Evolutionary conservation across 2,888 invertebrate species (phyloP), one percentile per base, ranked within the genome.

Genomic region (Meliscaeva auricollis): DNA sequence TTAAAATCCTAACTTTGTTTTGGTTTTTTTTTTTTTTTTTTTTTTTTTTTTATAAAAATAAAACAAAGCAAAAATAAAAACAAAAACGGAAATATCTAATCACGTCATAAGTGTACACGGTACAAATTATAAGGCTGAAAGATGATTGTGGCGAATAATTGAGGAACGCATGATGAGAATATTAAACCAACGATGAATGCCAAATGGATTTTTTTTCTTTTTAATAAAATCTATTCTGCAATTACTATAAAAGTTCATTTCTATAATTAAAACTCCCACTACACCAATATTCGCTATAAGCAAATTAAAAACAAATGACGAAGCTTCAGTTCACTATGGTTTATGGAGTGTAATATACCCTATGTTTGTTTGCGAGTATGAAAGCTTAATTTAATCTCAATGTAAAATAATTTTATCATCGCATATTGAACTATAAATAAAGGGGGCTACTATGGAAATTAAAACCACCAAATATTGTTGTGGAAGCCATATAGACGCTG

Each of bases 191-290:
- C n/a, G 52, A 35, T 20, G 41, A 41, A 15, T 38, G 52, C 38
- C 50, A 73, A 56, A 32, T 41, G 6, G 6, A 48, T 48, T 64
- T 44, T 60, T 20, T 20, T 46, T 9, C 2, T 2, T 9, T 38
- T 26, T 26, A 62, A 26, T 0, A 44, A 35, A 62, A 62, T 62
- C 26, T 48, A 35, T 35, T 66, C 48, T 66, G 48, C 48, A 66
- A 66, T 48, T 66, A 48, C 64, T 20, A 48, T 66, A 32, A 48
- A 66, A 32, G 64, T 66, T 48, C 32, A 66, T 66, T 66, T 48
- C 48, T 48, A 66, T 66, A 48, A 66, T 66, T 66, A 66, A 58
- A 48, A 48, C 64, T 48, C 64, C 64, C 20, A 66, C 64, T 17
- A 48, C 15, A 20, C 32, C 0, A 8, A 54, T 15, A 17, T 35